A percentile compares a stretch with the other conserved stretches of the same genome.
These are phyloP conservation scores for Paelopatides confundens DNA, from an alignment of 53 echinoderm and acorn worm species.

Conservation along the genomic window DNA sequence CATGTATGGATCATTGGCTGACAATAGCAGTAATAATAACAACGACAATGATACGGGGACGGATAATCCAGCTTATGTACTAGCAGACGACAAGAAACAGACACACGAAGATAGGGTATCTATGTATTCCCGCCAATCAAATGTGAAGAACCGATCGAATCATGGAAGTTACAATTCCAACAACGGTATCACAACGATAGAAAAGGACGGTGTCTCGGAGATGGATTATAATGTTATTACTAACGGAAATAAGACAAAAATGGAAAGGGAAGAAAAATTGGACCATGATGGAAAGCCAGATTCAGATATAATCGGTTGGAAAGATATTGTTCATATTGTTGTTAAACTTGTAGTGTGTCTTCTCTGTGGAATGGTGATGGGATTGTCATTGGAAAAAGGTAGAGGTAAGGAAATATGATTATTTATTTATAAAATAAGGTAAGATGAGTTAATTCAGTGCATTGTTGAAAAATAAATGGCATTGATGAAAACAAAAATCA, in stretches of 20 bases:
- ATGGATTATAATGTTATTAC: neutral
- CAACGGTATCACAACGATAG: neutral
- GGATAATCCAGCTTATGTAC: constrained; percentile 10
- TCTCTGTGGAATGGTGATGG: constrained; percentile 79
- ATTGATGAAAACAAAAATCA: too few relatives aligned
- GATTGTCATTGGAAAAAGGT: constrained; percentile 85
- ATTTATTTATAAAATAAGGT: too few relatives aligned
- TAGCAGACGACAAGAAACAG: neutral
- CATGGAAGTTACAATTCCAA: neutral
- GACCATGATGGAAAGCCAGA: neutral
- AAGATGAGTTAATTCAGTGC: too few relatives aligned
- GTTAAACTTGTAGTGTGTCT: constrained; percentile 66
- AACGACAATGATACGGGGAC: neutral
- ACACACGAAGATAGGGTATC: neutral
- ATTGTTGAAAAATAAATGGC: too few relatives aligned
- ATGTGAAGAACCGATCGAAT: neutral
- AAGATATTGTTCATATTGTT: neutral
- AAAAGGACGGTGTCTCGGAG: neutral
- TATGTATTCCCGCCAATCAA: neutral
- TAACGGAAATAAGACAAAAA: neutral
- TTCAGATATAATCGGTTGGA: neutral
- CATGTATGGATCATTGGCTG: neutral
- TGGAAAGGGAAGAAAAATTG: neutral
- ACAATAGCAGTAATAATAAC: neutral
- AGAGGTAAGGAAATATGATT: constrained; percentile 68